Base-by-base conservation (phyloP, 2,888 invertebrate genomes). In the Perdita meconis region DNA sequence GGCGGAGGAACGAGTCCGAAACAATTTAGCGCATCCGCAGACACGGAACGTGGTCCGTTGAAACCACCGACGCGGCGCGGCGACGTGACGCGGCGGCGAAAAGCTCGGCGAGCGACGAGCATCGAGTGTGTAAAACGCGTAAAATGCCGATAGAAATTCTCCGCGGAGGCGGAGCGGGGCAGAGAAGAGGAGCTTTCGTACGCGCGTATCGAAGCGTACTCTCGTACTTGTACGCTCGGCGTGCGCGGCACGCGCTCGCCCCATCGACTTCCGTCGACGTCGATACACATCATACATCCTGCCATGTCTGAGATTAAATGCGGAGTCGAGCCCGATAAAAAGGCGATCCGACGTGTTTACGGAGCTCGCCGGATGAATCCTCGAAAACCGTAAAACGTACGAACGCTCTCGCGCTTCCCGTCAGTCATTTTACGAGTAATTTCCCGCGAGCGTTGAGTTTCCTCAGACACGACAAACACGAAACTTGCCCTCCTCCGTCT, bases 371-470 rank as follows among this genome's bases (percentile, higher is more conserved):
- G 44, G 70, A 53, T 67, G 75, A 80, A 75, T 78, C 69, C 75
- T 40, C 59, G 70, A 38, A 44, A 42, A 40, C 34, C 77, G 67
- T 84, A 81, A 79, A 84, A 69, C 65, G 57, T 44, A 59, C 42
- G 42, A 63, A 69, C 67, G 67, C 74, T 78, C 78, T 61, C 73
- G 36, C 65, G 36, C 65, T 71, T 65, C 42, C 55, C 51, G 26
- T 26, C 72, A 65, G 51, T 69, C 72, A 64, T 77, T 83, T 84
- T 78, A 81, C 78, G 83, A 82, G 82, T 80, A 73, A 79, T 82
- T 79, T 81, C 80, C 61, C 70, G 64, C 71, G 69, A 75, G 51
- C 44, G 60, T 71, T 38, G 65, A 78, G 66, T 51, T 81, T 81
- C 83, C 60, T 70, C 55, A 56, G 70, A 70, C 69, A 51, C 76